A percentile compares a stretch with the other conserved stretches of the same genome.
phyloP scores from a whole-genome alignment of 1,140 invertebrate species.

The Penaeus japonicus region DNA sequence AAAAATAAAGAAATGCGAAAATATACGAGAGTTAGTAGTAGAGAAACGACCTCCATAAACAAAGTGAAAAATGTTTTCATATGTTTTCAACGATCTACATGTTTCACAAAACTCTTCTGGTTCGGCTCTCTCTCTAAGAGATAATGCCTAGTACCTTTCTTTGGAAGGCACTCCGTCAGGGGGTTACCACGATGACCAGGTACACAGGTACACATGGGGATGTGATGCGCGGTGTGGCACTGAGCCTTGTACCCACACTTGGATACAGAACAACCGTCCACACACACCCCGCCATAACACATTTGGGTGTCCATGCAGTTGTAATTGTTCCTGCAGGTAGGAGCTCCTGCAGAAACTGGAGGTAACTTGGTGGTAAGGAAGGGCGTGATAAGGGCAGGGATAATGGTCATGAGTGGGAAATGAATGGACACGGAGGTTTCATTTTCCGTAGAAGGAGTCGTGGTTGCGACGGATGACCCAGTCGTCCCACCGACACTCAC shows the following conservation, averaged over 20 bases:
- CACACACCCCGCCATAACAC: constrained; percentile 34
- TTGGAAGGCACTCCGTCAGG: constrained; percentile 57
- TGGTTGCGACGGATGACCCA: not conserved
- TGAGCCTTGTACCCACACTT: constrained; percentile 81
- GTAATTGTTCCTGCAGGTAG: not conserved
- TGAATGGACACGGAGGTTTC: not conserved
- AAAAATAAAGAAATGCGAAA: constrained; percentile 10
- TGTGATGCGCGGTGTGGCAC: constrained; percentile 75
- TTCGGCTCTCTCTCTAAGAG: not conserved
- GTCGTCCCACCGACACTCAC: not conserved
- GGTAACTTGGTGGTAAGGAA: not conserved
- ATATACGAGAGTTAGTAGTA: not conserved
- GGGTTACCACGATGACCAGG: constrained; percentile 64
- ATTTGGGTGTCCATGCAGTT: constrained; percentile 25
- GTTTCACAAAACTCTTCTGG: not conserved
- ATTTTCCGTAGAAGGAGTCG: not conserved
- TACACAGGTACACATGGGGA: constrained; percentile 78
- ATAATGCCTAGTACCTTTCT: not conserved
- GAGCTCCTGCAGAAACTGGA: not conserved
- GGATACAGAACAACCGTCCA: constrained; percentile 29
- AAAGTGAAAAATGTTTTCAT: constrained; percentile 11
- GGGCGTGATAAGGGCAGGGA: not conserved
- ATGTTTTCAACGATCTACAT: not conserved
- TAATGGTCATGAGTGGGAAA: not conserved
- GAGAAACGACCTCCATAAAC: constrained; percentile 13